Evolutionary conservation across 1,140 invertebrate genomes (phyloP).

Genomic region (Anadara kagoshimensis): DNA sequence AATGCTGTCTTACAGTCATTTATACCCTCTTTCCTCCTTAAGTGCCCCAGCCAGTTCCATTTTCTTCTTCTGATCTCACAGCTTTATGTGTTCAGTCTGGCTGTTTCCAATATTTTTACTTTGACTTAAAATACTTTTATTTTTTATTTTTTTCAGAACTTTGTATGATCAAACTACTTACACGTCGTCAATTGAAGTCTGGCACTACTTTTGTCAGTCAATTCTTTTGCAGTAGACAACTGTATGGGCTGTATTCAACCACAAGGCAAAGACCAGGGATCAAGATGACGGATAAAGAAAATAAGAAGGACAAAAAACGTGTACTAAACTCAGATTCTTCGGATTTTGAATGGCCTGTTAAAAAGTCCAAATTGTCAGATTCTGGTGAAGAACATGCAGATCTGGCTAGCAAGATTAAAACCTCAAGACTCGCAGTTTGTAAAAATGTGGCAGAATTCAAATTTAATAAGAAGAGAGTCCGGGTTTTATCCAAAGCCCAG

Average conservation of each 20-base stretch:
- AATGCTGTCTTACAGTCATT: no score
- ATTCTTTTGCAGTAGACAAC: neutral
- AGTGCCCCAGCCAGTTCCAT: no score
- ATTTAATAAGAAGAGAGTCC: constrained; percentile 87
- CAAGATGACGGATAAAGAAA: neutral
- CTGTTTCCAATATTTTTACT: no score
- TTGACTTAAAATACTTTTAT: no score
- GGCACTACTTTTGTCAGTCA: neutral
- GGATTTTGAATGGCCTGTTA: neutral
- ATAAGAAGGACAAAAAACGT: neutral
- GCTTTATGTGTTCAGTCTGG: no score
- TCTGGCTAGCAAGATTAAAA: constrained; percentile 23
- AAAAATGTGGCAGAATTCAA: constrained; percentile 79
- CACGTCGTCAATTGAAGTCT: no score
- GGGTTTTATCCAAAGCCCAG: constrained; percentile 80
- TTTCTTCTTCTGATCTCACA: no score
- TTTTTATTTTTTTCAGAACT: no score
- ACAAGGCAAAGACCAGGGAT: neutral
- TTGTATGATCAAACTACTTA: no score
- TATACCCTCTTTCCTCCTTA: no score
- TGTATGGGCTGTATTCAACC: neutral
- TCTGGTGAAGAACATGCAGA: neutral
- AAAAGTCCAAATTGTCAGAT: constrained; percentile 6
- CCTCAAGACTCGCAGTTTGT: constrained; percentile 40
- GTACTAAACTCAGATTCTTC: neutral